These are phyloP conservation scores for Sturmia bella DNA, from an alignment of 2,888 invertebrate species.

Conservation along the genomic window DNA sequence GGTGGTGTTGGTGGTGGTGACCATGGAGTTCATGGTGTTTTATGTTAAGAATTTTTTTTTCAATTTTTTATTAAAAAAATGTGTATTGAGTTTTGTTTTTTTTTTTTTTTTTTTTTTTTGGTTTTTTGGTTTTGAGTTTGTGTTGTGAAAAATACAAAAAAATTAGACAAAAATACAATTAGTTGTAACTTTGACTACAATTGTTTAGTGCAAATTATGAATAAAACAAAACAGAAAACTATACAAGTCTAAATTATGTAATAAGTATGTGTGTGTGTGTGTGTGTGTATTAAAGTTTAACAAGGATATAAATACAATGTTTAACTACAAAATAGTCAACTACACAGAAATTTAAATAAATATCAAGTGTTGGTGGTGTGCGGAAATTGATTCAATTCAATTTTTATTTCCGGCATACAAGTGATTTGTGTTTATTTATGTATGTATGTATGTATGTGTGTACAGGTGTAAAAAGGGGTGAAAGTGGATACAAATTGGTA, in stretches of 20 bases:
- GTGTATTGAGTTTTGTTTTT: constrained; percentile 54
- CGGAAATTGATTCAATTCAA: constrained; percentile 1
- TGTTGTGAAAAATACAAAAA: constrained; percentile 79
- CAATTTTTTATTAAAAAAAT: constrained; percentile 71
- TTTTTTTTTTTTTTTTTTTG: constrained; percentile 68
- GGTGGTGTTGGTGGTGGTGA: constrained; percentile 60
- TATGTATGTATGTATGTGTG: constrained; percentile 17
- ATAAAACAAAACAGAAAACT: constrained; percentile 43
- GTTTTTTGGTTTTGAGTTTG: constrained; percentile 67
- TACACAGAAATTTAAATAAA: constrained; percentile 42
- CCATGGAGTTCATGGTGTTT: constrained; percentile 58
- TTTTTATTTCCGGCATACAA: constrained; percentile 8
- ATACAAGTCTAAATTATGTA: constrained; percentile 62
- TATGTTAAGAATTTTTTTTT: constrained; percentile 55
- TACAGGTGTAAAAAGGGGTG: constrained; percentile 24
- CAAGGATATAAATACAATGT: constrained; percentile 57
- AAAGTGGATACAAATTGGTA: constrained; percentile 15
- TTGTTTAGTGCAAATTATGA: constrained; percentile 62
- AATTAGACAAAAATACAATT: constrained; percentile 81
- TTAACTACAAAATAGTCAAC: constrained; percentile 57
- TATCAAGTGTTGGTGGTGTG: not conserved
- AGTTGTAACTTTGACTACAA: constrained; percentile 74
- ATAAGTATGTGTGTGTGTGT: not conserved
- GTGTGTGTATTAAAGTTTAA: constrained; percentile 57
- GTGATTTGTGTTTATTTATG: not conserved